These are phyloP conservation scores for Odocoileus virginianus DNA, from an alignment of 2,113 vertebrate genomes.

Conservation along the genomic window DNA sequence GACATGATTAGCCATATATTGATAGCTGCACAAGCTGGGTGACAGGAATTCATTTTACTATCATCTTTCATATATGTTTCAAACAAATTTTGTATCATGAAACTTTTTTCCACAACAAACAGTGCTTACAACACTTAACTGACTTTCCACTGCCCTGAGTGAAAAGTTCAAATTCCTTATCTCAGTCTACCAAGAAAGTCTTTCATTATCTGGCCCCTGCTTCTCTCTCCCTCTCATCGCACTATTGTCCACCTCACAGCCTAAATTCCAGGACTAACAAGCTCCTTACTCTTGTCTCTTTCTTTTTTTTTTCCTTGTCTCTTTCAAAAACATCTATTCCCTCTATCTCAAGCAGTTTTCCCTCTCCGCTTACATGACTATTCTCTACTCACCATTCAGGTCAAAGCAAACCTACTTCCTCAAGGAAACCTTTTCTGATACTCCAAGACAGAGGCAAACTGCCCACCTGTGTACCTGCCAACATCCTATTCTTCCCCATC, in stretches of 20 bases:
- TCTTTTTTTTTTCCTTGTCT: neutral
- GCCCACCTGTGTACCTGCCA: neutral
- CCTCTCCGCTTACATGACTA: neutral
- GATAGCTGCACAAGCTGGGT: neutral
- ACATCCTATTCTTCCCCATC: neutral
- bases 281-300: neutral
- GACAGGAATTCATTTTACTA: slow-evolving; percentile 16
- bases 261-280: neutral
- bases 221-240: neutral
- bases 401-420: slow-evolving; percentile 8
- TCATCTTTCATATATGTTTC: neutral
- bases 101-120: slow-evolving; percentile 2
- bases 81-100: neutral
- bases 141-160: neutral
- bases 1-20: neutral
- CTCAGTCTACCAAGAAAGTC: neutral
- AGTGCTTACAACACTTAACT: neutral
- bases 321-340: neutral
- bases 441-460: neutral
- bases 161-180: slow-evolving; percentile 44
- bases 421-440: neutral
- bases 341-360: neutral
- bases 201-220: neutral
- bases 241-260: neutral
- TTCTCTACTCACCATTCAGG: neutral